A percentile compares a stretch with the other conserved stretches of the same genome.
Evolutionary conservation across 2,113 vertebrate species (phyloP).

Genomic region (Podocnemis expansa): DNA sequence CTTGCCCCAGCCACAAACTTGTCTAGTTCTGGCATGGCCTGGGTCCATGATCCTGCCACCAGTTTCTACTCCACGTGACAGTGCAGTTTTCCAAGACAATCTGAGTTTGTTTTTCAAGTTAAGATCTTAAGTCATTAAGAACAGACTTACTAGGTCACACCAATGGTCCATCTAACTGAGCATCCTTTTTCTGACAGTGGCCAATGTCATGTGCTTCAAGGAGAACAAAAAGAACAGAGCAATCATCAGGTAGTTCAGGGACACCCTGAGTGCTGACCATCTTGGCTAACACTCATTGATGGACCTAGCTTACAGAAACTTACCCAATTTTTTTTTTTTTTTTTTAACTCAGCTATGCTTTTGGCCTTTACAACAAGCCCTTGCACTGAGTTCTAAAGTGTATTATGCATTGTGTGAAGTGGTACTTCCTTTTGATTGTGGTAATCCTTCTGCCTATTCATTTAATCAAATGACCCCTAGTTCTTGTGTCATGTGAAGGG

Average conservation of each 20-base stretch:
- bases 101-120: not conserved
- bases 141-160: not conserved
- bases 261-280: not conserved
- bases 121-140: fast-evolving
- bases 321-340: not conserved
- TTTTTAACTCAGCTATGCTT: not conserved
- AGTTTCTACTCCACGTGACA: not conserved
- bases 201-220: not conserved
- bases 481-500: no score
- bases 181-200: not conserved
- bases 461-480: no score
- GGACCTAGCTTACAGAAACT: not conserved
- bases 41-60: not conserved
- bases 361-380: not conserved
- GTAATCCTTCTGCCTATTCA: no score
- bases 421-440: no score
- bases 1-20: no score
- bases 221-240: not conserved
- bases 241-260: not conserved
- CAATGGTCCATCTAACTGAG: not conserved
- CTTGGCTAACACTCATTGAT: not conserved
- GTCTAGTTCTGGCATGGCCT: no score
- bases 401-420: no score
- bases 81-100: not conserved
- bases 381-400: no score